Evolutionary conservation across 2,797 vertebrate species (phyloP).

Genomic region (Sandelia bainsii): DNA sequence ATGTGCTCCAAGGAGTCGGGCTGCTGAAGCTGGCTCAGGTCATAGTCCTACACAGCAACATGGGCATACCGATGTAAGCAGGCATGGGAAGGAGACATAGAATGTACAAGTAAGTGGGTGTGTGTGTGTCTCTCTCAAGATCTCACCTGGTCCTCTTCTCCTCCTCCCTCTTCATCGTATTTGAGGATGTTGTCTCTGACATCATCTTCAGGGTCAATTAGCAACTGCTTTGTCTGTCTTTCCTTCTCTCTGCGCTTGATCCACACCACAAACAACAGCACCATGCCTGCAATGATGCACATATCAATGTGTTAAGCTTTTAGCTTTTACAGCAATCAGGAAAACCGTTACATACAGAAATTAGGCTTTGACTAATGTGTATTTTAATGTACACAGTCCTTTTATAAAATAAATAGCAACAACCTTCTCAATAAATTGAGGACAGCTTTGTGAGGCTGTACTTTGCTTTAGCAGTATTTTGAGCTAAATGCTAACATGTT

Average conservation of each 20-base stretch:
- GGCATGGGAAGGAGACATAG: neutral
- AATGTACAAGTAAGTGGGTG: neutral
- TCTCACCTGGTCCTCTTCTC: slow-evolving; percentile 95
- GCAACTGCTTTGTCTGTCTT: slow-evolving; percentile 93
- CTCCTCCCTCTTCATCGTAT: slow-evolving; percentile 95
- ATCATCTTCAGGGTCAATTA: slow-evolving; percentile 95
- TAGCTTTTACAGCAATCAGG: no score
- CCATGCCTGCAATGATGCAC: slow-evolving; percentile 86
- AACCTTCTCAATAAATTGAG: no score
- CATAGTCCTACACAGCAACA: slow-evolving; percentile 88
- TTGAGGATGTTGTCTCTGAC: slow-evolving; percentile 97
- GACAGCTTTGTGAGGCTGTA: neutral
- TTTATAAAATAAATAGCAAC: no score
- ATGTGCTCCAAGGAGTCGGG: slow-evolving; percentile 93
- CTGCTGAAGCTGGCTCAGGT: slow-evolving; percentile 96
- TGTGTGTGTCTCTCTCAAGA: neutral
- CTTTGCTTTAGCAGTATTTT: neutral
- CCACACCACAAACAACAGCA: slow-evolving; percentile 93
- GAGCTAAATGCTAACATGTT: neutral
- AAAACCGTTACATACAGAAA: no score
- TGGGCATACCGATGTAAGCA: slow-evolving; percentile 30
- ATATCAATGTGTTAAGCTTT: neutral
- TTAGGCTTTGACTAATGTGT: no score
- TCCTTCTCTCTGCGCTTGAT: slow-evolving; percentile 94
- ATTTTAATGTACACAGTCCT: no score